Evolutionary conservation across 2,888 invertebrate genomes (phyloP).

Genomic region (Phragmatobia fuliginosa): DNA sequence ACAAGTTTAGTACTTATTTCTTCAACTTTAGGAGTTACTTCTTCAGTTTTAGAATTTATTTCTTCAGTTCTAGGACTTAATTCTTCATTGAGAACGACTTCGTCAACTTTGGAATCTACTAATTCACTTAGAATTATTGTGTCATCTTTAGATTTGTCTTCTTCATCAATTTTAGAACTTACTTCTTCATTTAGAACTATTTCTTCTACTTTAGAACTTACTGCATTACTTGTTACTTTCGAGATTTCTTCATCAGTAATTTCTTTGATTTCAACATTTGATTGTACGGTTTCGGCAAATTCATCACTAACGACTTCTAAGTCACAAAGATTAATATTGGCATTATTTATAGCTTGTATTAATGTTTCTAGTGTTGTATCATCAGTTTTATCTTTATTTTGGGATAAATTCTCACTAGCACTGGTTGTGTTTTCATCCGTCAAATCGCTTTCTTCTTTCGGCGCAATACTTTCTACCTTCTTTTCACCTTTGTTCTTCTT

Average conservation of each 20-base stretch:
- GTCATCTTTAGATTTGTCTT: conserved; percentile 32
- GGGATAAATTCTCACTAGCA: conserved; percentile 44
- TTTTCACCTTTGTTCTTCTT: conserved; percentile 72
- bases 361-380: conserved; percentile 71
- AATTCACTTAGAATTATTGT: conserved; percentile 23
- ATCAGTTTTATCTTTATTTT: conserved; percentile 61
- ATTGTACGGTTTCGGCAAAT: conserved; percentile 49
- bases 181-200: background rate
- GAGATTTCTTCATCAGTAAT: conserved; percentile 28
- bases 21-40: conserved; percentile 1
- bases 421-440: conserved; percentile 48
- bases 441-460: conserved; percentile 53
- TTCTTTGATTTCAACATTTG: conserved; percentile 27
- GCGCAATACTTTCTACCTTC: conserved; percentile 52
- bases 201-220: background rate
- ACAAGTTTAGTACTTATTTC: background rate
- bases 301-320: conserved; percentile 65
- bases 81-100: background rate
- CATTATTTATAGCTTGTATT: conserved; percentile 72
- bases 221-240: background rate
- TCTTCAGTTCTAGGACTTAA: background rate
- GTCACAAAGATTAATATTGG: conserved; percentile 70
- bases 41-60: background rate
- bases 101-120: background rate
- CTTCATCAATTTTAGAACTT: conserved; percentile 36